Evolutionary conservation across 2,888 invertebrate genomes (phyloP), one percentile per base, ranked within the genome.

Genomic region (Meteorus cinctellus): DNA sequence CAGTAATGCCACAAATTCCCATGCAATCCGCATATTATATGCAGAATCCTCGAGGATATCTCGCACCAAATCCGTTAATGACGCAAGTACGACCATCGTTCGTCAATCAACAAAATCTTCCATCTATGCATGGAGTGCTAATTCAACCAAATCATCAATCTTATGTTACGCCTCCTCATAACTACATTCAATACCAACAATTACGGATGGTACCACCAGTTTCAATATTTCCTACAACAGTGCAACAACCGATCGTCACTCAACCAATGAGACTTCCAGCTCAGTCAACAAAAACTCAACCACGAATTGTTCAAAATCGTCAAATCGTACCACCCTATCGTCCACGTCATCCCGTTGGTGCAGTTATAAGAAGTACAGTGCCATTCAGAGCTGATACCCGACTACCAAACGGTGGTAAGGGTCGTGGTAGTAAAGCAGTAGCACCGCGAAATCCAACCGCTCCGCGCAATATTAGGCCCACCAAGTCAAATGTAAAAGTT

Each of bases 1-100:
- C 83, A 4, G 48, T 72, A 0, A 29, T 72, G 29, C 72, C 72
- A 16, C 72, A 72, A 72, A 67, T 74, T 0, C 78, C 82, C 5
- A 55, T 83, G 45, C 82, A 78, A 19, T 82, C 78, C 3, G 75
- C 81, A 10, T 87, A 87, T 66, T 88, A 85, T 48, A 74, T 88
- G 4, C 88, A 84, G 12, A 79, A 76, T 10, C 71, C 81, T 0
- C 76, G 72, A 0, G 82, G 80, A 8, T 85, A 84, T 68, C 85
- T 83, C n/a, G 76, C 72, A 51, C 24, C 74, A 80, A 36, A 80
- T 86, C 31, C 84, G 81, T 27, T 78, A 36, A 10, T 72, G 4
- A 45, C 16, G 29, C 73, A 72, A 12, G 71, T 69, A 41, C 75
- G 77, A 8, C 71, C 82, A 10, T 60, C 67, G 4, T 72, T 68